Evolutionary conservation across 2,113 vertebrate species (phyloP).

Genomic region (Microtus pennsylvanicus): DNA sequence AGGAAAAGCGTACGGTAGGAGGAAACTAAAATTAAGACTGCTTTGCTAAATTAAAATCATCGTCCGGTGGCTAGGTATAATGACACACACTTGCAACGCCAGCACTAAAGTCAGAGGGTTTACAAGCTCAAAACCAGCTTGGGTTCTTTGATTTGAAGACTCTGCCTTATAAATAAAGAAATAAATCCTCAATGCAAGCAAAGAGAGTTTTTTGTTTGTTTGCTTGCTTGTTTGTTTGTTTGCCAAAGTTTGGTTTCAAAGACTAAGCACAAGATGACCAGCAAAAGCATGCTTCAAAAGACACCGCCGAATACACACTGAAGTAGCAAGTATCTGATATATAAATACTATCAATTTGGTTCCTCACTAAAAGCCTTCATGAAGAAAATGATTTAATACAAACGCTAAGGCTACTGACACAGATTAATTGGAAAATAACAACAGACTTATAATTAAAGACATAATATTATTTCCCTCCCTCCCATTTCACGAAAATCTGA

Average conservation of each 20-base stretch:
- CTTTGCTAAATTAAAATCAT: conserved; percentile 50
- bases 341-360: conserved; percentile 82
- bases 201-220: background rate
- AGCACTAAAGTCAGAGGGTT: background rate
- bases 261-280: conserved; percentile 54
- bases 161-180: background rate
- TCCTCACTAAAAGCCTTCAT: conserved; percentile 84
- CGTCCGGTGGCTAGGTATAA: background rate
- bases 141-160: background rate
- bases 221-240: background rate
- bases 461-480: conserved; percentile 78
- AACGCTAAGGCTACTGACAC: conserved; percentile 79
- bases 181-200: background rate
- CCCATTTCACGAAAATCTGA: conserved; percentile 46
- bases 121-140: background rate
- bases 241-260: conserved; percentile 45
- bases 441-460: conserved; percentile 81
- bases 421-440: conserved; percentile 83
- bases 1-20: background rate
- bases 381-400: conserved; percentile 85
- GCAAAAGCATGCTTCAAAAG: conserved; percentile 76
- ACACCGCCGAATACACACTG: conserved; percentile 57
- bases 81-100: background rate
- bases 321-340: conserved; percentile 79
- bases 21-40: conserved; percentile 54